These are phyloP conservation scores for Eudorcas thomsonii DNA, from an alignment of 2,113 vertebrate genomes.

Conservation along the genomic window DNA sequence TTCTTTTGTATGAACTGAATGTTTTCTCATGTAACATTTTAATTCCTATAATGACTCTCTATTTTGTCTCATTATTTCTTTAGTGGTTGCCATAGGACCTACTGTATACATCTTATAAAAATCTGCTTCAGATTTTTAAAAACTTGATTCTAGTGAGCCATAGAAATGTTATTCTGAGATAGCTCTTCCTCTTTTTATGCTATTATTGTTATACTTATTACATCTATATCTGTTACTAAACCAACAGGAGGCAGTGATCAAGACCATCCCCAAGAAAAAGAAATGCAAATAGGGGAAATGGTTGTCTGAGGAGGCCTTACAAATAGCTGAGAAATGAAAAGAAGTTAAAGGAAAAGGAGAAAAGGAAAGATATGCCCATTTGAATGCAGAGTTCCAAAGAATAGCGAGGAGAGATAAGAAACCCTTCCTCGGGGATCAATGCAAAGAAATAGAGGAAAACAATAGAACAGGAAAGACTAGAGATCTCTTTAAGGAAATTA, in stretches of 20 bases:
- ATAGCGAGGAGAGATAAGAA: neutral
- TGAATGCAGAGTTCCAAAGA: neutral
- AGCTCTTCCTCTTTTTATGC: neutral
- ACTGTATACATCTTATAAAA: neutral
- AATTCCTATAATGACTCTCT: neutral
- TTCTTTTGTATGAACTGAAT: neutral
- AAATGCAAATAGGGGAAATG: neutral
- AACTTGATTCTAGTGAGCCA: neutral
- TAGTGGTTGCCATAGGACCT: neutral
- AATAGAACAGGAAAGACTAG: neutral
- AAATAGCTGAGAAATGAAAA: neutral
- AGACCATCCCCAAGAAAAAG: neutral
- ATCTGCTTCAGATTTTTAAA: neutral
- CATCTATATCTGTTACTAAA: neutral
- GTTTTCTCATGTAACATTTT: neutral
- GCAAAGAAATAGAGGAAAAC: neutral
- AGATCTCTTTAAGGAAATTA: neutral
- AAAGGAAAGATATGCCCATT: neutral
- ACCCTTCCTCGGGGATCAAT: neutral
- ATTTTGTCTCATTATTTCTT: neutral
- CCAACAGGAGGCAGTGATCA: neutral
- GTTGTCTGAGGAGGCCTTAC: neutral
- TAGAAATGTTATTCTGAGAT: neutral
- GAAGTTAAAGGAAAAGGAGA: neutral
- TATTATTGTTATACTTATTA: neutral